Base-by-base conservation (phyloP, 2,797 vertebrate species). In the Schizopygopsis pylzovi region DNA sequence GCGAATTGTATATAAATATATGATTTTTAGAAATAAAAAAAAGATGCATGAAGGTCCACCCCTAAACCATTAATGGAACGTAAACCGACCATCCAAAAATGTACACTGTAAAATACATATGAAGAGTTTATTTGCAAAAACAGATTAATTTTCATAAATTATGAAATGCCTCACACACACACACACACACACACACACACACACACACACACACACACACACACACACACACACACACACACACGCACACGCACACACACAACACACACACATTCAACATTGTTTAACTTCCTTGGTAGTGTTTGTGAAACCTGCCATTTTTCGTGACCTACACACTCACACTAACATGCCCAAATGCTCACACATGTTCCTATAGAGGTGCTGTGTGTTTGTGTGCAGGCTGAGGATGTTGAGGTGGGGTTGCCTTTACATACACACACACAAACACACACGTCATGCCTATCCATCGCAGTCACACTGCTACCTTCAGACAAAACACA, bases 401-500 rank as follows among this genome's bases (percentile, higher is more conserved):
- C 28, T 79, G 25, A 28, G n/a, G 28, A 56, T 79, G 54, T 79
- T 79, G 41, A 65, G 59, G n/a, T 63, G 25, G 77, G 56, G 41
- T 18, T 45, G 56, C 20, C 56, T 63, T 80, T 45, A 59, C 54
- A 59, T 3, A 56, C 54, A 56, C 54, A 59, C 20, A 59, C 20
- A 20, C 52, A 54, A 6, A 49, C 4, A 16, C 49, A 59, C n/a
- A 25, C 11, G 11, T 25, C n/a, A 61, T 61, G 59, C 4, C 59
- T 61, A 13, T 91, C 90, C 87, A 91, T 91, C 89, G 28, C 28
- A 33, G 28, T 33, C 28, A 90, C 84, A 78, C 82, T 79, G 87
- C 86, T 88, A 92, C 88, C 67, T 80, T 86, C 83, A 94, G 91
- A 92, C 92, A 92, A 90, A 94, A 93, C 87, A 88, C 67, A 84